phyloP scores from a whole-genome alignment of 2,113 vertebrate genomes.

The Chauna torquata region DNA sequence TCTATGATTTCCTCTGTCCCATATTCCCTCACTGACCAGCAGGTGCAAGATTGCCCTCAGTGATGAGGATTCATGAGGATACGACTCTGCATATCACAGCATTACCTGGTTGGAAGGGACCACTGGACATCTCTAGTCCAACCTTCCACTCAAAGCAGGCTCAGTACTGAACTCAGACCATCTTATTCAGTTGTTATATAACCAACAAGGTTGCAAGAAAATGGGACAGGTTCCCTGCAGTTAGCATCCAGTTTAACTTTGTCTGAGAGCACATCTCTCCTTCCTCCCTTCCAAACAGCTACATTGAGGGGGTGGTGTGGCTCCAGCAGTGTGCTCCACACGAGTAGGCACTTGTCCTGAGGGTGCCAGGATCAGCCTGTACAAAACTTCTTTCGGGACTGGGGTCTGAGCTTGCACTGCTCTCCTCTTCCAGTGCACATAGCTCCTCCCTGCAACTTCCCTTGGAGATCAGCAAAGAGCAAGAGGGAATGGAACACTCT shows the following conservation, averaged over 20 bases:
- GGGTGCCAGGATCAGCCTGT: background rate
- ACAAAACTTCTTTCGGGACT: background rate
- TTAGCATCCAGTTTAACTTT: background rate
- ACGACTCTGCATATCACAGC: background rate
- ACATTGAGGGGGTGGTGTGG: background rate
- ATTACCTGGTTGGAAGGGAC: background rate
- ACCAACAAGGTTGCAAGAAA: background rate
- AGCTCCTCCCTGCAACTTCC: background rate
- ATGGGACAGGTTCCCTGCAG: background rate
- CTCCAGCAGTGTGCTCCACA: background rate
- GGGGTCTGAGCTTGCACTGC: background rate
- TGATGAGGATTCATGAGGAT: background rate
- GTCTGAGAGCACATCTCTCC: background rate
- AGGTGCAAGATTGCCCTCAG: background rate
- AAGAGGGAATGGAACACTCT: background rate
- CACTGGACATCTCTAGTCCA: background rate
- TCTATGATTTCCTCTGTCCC: background rate
- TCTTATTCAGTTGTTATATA: background rate
- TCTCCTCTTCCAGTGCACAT: background rate
- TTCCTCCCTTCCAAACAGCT: background rate
- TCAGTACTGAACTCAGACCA: background rate
- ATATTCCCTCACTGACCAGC: accelerated
- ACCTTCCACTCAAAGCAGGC: background rate
- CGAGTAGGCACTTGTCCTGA: background rate
- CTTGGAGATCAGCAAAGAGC: background rate